These are phyloP conservation scores for Coelopa frigida DNA, from an alignment of 1,140 invertebrate species.

Conservation along the genomic window DNA sequence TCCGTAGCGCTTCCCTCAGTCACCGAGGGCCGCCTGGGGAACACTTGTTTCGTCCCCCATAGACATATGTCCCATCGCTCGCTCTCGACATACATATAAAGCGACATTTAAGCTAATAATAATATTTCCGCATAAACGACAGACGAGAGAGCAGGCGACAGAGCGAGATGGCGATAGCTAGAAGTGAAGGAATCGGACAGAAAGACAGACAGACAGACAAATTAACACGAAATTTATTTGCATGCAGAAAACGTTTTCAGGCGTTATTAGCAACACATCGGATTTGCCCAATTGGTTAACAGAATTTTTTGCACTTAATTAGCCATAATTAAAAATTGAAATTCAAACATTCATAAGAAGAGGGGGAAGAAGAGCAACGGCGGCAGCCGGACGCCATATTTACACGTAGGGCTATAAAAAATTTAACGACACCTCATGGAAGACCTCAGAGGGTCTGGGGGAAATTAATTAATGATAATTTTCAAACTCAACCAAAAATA, in stretches of 20 bases:
- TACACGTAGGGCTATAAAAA: neutral
- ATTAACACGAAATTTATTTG: slow-evolving; percentile 1
- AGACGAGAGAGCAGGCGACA: neutral
- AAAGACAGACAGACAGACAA: neutral
- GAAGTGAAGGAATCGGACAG: neutral
- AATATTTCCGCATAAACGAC: neutral
- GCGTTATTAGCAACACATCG: slow-evolving; percentile 9
- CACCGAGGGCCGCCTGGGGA: no score
- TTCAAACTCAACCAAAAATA: no score
- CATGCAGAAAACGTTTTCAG: slow-evolving; percentile 6
- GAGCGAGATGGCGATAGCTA: neutral
- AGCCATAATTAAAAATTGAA: neutral
- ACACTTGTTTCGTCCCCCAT: no score
- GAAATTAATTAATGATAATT: no score
- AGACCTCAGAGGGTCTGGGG: neutral
- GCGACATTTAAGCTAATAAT: slow-evolving; percentile 6
- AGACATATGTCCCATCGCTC: no score
- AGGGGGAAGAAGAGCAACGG: no score
- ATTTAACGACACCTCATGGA: slow-evolving; percentile 1
- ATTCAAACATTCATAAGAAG: no score
- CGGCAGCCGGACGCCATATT: no score
- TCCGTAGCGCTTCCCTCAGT: no score
- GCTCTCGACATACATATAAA: slow-evolving; percentile 3
- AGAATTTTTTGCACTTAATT: slow-evolving; percentile 4
- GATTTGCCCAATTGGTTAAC: slow-evolving; percentile 7